Percentiles rank a stretch among this genome's conserved stretches.
Evolutionary conservation across 2,888 invertebrate genomes (phyloP).

Genomic region (Sylvicola cinctus): DNA sequence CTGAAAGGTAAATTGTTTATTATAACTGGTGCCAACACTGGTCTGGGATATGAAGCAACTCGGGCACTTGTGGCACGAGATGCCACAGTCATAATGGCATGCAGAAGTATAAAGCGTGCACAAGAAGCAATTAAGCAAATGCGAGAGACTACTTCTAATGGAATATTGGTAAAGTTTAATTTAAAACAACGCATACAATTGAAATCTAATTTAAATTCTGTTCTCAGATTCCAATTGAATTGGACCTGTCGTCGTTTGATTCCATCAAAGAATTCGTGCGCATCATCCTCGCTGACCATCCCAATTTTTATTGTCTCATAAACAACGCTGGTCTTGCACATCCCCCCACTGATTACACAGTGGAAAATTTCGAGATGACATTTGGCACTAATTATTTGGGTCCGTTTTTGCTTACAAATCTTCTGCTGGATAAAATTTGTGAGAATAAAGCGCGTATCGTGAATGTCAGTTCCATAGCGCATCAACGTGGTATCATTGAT

Average conservation of each 20-base stretch:
- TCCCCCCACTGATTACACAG: constrained; percentile 32
- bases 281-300: constrained; percentile 39
- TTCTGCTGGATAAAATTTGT: constrained; percentile 35
- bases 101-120: constrained; percentile 45
- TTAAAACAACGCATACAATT: too few species aligned
- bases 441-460: constrained; percentile 30
- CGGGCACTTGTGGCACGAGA: constrained; percentile 48
- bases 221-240: constrained; percentile 48
- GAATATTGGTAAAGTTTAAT: constrained; percentile 45
- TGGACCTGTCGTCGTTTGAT: constrained; percentile 51
- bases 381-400: constrained; percentile 68
- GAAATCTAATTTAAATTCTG: too few species aligned
- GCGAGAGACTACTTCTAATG: constrained; percentile 31
- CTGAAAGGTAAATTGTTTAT: constrained; percentile 50
- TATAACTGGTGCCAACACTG: constrained; percentile 71
- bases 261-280: constrained; percentile 53
- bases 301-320: constrained; percentile 50
- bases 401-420: constrained; percentile 66
- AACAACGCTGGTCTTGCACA: constrained; percentile 67
- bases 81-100: constrained; percentile 62
- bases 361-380: constrained; percentile 60
- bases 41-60: constrained; percentile 63
- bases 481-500: too few species aligned
- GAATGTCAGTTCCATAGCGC: constrained; percentile 48
- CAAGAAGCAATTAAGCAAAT: constrained; percentile 42